Conservation (phyloP, 2,888 invertebrate species). For the Koerneria pararmatus region DNA sequence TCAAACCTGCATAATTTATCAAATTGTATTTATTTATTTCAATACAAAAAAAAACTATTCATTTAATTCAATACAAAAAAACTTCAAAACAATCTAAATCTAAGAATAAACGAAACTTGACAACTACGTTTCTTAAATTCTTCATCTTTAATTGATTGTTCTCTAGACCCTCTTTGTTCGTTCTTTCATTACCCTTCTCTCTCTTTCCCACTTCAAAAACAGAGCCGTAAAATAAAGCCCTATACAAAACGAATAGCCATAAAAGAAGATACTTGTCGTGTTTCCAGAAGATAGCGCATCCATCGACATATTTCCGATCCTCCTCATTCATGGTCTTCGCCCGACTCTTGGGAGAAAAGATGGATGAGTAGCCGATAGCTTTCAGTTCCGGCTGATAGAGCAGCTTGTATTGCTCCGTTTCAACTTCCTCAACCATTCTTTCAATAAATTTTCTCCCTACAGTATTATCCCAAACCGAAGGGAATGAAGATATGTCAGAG, state of each 20-base stretch:
- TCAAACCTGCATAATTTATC: constrained; percentile 72
- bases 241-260: not conserved
- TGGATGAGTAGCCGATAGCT: constrained; percentile 77
- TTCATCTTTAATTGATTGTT: not conserved
- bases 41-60: not conserved
- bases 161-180: not conserved
- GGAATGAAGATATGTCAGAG: no score
- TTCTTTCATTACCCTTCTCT: not conserved
- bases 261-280: constrained; percentile 60
- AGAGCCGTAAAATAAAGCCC: not conserved
- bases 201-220: not conserved
- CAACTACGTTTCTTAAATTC: no score
- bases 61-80: not conserved
- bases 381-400: constrained; percentile 92
- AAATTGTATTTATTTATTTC: not conserved
- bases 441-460: not conserved
- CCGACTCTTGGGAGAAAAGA: constrained; percentile 77
- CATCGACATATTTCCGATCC: constrained; percentile 94
- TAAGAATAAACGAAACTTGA: constrained; percentile 11
- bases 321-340: constrained; percentile 96
- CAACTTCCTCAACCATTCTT: constrained; percentile 78
- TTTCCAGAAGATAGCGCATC: constrained; percentile 94
- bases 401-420: constrained; percentile 95
- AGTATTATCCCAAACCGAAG: not conserved
- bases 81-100: no score